Evolutionary conservation across 1,140 invertebrate species (phyloP), one percentile per base, ranked within the genome.

Genomic region (Galendromus occidentalis): DNA sequence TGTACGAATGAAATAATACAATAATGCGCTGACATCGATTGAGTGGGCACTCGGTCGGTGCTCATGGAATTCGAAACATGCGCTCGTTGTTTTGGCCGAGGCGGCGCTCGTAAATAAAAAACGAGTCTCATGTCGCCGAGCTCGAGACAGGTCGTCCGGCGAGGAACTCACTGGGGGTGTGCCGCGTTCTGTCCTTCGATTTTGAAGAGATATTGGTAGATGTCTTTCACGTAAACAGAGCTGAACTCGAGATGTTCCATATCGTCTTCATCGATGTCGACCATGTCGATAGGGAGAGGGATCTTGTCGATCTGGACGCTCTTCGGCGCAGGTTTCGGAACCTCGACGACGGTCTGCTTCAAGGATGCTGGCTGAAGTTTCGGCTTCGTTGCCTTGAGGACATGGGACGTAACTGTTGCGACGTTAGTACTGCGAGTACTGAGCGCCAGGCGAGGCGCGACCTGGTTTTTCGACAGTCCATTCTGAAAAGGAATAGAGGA

Each of bases 191-290:
- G 12, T 77, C 87, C 76, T 77, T 92, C 88, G 65, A 90, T 73
- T 25, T 79, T 73, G 69, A 80, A 80, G 71, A 92, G 77, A 74
- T 92, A 90, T 14, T 76, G 73, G 72, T 88, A 90, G 73, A 94
- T 92, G 68, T 91, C 86, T 68, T 86, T 85, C 55, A 86, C 84
- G 73, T 91, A 91, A 68, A 85, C 81, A 29, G 82, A 82, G 72
- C 88, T 84, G 67, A 91, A 78, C 71, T 85, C 81, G 6, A 86
- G 86, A 72, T 88, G 86, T 47, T 83, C 80, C 64, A 74, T 76
- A 70, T 86, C 85, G 68, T 85, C 82, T 71, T 83, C 81, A 75
- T 91, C 88, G 70, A 88, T 86, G 70, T 87, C 82, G 25, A 81
- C 73, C 66, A 70, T 64, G 9, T 64, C 44, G 0, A 71, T 70